Percentiles rank a stretch among this genome's conserved stretches.
Conservation (phyloP, 2,888 invertebrate species). For the Omphaloscelis lunosa region DNA sequence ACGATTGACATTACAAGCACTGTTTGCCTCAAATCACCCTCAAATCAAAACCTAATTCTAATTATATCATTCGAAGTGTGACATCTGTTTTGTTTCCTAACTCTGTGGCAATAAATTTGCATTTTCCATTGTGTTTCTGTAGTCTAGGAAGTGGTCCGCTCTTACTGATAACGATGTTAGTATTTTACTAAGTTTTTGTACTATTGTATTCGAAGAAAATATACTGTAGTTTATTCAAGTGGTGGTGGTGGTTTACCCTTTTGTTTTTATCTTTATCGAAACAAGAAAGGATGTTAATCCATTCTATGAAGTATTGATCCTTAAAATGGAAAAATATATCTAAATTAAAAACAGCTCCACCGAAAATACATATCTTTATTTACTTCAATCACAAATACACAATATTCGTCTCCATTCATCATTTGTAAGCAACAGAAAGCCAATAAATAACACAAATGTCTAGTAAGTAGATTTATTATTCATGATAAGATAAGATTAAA, state of each 20-base stretch:
- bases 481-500: background rate
- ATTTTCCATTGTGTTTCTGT: slow-evolving; percentile 47
- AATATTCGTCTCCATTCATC: background rate
- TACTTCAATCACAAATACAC: background rate
- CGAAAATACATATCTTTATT: background rate
- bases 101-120: slow-evolving; percentile 46
- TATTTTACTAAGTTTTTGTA: slow-evolving; percentile 34
- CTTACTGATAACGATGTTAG: slow-evolving; percentile 51
- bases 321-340: background rate
- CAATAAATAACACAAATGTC: background rate
- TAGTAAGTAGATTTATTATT: background rate
- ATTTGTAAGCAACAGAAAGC: background rate
- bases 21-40: background rate
- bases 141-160: slow-evolving; percentile 46
- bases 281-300: background rate
- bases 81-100: background rate
- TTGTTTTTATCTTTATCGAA: slow-evolving; percentile 23
- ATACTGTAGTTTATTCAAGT: slow-evolving; percentile 24
- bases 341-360: background rate
- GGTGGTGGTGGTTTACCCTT: background rate
- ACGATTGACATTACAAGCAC: background rate
- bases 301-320: background rate
- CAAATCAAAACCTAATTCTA: background rate
- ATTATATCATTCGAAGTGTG: too few species aligned
- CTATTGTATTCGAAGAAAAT: slow-evolving; percentile 23